A percentile compares a stretch with the other conserved stretches of the same genome.
These are phyloP conservation scores for Bruchidius siliquastri DNA, from an alignment of 2,888 invertebrate species.

Conservation along the genomic window DNA sequence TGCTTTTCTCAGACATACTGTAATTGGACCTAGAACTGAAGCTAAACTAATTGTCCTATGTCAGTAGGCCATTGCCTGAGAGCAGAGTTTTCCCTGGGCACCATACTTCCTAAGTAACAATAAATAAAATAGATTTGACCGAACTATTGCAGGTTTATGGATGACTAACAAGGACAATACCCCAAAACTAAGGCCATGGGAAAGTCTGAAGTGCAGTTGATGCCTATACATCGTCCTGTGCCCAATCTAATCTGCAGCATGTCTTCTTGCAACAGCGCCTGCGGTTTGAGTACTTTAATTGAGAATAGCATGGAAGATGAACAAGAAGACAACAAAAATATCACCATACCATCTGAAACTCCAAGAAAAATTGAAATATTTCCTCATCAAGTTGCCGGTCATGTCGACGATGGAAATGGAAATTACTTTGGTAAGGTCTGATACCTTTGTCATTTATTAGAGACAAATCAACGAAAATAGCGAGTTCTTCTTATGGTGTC, in stretches of 20 bases:
- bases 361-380: slow-evolving; percentile 34
- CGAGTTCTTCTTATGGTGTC: too few relatives aligned
- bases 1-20: too few relatives aligned
- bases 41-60: too few relatives aligned
- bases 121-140: neutral
- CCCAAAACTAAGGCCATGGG: slow-evolving; percentile 23
- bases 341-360: slow-evolving; percentile 1
- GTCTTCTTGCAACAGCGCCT: slow-evolving; percentile 11
- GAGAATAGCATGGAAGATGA: neutral
- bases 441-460: too few relatives aligned
- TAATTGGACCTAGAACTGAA: too few relatives aligned
- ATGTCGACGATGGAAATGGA: slow-evolving; percentile 49
- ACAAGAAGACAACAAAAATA: neutral
- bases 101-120: too few relatives aligned
- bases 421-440: slow-evolving; percentile 52
- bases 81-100: too few relatives aligned
- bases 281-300: neutral
- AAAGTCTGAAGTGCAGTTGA: slow-evolving; percentile 34
- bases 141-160: neutral
- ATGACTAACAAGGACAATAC: neutral
- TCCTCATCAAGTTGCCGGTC: slow-evolving; percentile 64
- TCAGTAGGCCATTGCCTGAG: too few relatives aligned
- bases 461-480: too few relatives aligned
- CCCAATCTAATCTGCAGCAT: slow-evolving; percentile 19
- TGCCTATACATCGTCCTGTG: slow-evolving; percentile 26